Base-by-base conservation (phyloP, 2,888 invertebrate species). In the Pollenia labialis region DNA sequence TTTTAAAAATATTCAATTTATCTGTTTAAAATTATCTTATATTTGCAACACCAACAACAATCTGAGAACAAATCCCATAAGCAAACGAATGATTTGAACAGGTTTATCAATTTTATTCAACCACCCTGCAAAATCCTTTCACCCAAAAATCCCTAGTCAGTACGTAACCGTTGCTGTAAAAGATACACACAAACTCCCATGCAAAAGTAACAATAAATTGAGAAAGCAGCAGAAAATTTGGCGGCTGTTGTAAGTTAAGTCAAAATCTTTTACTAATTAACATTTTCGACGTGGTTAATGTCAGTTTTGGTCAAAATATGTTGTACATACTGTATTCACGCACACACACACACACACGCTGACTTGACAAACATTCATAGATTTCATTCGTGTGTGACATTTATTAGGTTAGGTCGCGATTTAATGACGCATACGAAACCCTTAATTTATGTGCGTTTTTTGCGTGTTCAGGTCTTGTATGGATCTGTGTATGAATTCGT, bases 211-310 rank as follows among this genome's bases (percentile, higher is more conserved):
- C 12, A 4, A 32, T 60, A n/a, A 18, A 64, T 0, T 48, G 10
- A 14, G 23, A 62, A 44, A 74, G 40, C 50, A 44, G 50, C 50
- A 42, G 52, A 48, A 54, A 54, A 62, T 82, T 69, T 54, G 8
- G 82, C 69, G 74, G 52, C 50, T 48, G 44, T 71, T 83, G 64
- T 72, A 83, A 71, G 83, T 64, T 77, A 72, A 76, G 68, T 87
- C 81, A 84, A 84, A 87, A 87, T 84, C 87, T 84, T 87, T 76
- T 60, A 68, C 87, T 87, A 87, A 87, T 87, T 87, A 87, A 87
- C 84, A 87, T 87, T 84, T 87, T 84, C 81, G 81, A 87, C 81
- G 80, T 84, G 80, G 80, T 81, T 87, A 80, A 74, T 88, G 85
- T 81, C 80, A 88, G 62, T 88, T 81, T 77, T 83, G 85, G 85